phyloP scores from a whole-genome alignment of 2,888 invertebrate genomes.

The Metellina segmentata region DNA sequence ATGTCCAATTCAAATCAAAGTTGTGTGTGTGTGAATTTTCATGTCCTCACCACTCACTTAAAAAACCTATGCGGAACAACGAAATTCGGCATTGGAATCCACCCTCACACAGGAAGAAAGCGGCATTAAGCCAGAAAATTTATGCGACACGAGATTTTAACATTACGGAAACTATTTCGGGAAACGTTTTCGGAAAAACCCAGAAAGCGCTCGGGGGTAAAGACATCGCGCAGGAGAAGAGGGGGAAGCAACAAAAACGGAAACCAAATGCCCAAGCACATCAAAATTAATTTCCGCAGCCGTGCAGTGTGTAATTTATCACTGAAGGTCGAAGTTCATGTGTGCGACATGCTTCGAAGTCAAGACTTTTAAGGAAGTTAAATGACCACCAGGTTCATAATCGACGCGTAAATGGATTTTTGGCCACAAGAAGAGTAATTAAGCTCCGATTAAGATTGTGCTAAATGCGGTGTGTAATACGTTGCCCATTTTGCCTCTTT shows the following conservation, averaged over 20 bases:
- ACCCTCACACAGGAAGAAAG: background rate
- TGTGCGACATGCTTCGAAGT: no score
- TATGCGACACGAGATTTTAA: constrained; percentile 35
- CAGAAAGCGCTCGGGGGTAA: background rate
- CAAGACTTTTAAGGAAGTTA: background rate
- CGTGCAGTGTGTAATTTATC: constrained; percentile 12
- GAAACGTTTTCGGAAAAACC: constrained; percentile 22
- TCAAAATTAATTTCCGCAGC: constrained; percentile 51
- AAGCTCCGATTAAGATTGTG: background rate
- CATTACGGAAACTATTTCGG: constrained; percentile 58
- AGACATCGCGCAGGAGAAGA: background rate
- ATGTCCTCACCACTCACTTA: no score
- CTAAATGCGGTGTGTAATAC: background rate
- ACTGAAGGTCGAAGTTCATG: constrained; percentile 34
- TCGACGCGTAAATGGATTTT: background rate
- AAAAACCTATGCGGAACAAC: no score
- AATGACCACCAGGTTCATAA: background rate
- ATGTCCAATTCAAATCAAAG: no score
- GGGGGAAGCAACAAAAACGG: constrained; percentile 8
- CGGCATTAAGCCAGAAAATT: constrained; percentile 1
- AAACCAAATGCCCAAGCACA: constrained; percentile 29
- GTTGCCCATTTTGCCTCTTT: background rate
- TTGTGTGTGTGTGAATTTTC: no score
- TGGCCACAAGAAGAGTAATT: background rate
- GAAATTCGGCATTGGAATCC: no score